Conservation (phyloP, 2,797 vertebrate species). For the Chlorospingus flavigularis region DNA sequence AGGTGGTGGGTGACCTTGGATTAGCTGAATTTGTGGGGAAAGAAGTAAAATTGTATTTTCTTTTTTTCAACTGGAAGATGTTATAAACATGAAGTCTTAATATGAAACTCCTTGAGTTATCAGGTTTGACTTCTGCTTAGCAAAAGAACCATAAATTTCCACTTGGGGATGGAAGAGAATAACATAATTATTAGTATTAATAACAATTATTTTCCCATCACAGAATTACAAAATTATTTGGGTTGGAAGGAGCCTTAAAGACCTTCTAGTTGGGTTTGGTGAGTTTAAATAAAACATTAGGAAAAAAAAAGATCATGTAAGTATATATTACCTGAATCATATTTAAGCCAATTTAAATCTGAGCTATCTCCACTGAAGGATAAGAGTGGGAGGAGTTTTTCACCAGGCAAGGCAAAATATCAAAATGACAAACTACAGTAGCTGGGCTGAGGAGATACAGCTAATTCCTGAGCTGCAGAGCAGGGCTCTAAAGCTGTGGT, state of each 20-base stretch:
- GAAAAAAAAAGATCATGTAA: not conserved
- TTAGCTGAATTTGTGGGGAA: not conserved
- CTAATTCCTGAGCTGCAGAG: slow-evolving; percentile 8
- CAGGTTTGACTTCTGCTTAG: not conserved
- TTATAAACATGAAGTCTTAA: not conserved
- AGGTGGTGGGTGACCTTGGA: not conserved
- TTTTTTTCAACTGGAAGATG: not conserved
- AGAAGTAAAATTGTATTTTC: not conserved
- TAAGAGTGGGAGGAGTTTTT: not conserved
- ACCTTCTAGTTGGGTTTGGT: not conserved
- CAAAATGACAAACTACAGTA: not conserved
- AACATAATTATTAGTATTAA: not conserved
- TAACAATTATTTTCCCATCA: not conserved
- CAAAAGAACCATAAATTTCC: not conserved
- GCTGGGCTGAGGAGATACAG: not conserved
- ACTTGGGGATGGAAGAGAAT: not conserved
- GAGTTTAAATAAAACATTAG: not conserved
- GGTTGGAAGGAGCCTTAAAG: not conserved
- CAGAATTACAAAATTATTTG: not conserved
- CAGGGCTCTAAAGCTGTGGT: not conserved
- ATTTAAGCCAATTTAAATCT: not conserved
- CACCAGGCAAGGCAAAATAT: not conserved
- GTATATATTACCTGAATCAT: not conserved
- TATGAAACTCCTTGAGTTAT: not conserved
- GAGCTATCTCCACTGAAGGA: not conserved